phyloP scores from a whole-genome alignment of 2,113 vertebrate genomes.

The Rhombomys opimus region DNA sequence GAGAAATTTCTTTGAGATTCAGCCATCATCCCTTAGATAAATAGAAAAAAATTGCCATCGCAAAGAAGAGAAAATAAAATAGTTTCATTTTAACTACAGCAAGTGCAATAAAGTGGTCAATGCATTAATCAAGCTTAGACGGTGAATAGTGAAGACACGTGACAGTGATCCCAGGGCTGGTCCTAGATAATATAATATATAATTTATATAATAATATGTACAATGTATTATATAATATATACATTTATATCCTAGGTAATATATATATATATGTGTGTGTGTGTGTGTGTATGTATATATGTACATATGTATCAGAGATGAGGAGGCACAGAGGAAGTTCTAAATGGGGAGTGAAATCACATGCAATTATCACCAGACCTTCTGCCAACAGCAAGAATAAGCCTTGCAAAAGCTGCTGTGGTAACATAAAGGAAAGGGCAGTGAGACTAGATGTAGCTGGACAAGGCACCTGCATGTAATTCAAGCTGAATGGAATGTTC shows the following conservation, averaged over 20 bases:
- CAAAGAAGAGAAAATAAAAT: background rate
- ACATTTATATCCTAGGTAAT: background rate
- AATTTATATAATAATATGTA: background rate
- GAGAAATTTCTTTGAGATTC: background rate
- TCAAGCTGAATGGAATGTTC: background rate
- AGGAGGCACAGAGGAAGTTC: background rate
- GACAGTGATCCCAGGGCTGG: background rate
- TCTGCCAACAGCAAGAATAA: background rate
- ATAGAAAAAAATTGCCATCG: background rate
- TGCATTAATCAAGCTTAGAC: no score
- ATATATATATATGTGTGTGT: background rate
- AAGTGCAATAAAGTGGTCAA: background rate
- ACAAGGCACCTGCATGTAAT: background rate
- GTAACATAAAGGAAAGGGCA: background rate
- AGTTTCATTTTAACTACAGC: background rate
- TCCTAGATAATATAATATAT: background rate
- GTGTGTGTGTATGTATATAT: no score
- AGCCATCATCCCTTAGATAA: background rate
- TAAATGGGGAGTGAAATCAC: background rate
- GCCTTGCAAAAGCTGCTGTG: background rate
- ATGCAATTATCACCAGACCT: background rate
- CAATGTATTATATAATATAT: no score
- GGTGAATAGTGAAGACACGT: background rate
- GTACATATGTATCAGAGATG: background rate
- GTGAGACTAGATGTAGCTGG: background rate